phyloP scores from a whole-genome alignment of 2,113 vertebrate genomes.

The Nanorana parkeri region DNA sequence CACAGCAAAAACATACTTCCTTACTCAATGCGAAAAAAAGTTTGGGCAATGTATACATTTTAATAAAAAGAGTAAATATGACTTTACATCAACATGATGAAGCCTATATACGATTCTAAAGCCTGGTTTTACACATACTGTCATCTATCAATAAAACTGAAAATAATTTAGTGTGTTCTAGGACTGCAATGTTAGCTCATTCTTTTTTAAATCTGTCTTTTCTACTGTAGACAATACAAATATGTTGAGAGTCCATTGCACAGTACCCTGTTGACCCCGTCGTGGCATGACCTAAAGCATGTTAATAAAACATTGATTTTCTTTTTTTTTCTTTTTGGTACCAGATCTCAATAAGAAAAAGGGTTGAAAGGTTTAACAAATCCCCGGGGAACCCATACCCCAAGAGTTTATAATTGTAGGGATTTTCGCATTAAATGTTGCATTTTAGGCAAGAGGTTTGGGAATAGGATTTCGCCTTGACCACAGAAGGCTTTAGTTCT shows the following conservation, averaged over 20 bases:
- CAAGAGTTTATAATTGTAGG: conserved; percentile 42
- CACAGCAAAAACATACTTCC: too few species aligned
- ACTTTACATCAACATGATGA: too few species aligned
- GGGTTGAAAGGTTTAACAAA: conserved; percentile 31
- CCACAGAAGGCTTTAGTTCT: conserved; percentile 13
- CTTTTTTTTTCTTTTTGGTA: conserved; percentile 7
- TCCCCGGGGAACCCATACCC: conserved; percentile 35
- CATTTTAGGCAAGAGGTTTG: conserved; percentile 50
- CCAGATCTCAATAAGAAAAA: conserved; percentile 3
- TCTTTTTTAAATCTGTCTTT: neutral
- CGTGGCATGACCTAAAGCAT: neutral
- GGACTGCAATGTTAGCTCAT: too few species aligned
- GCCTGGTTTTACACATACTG: too few species aligned
- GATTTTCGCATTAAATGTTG: conserved; percentile 55
- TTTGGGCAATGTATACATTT: too few species aligned
- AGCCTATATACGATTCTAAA: too few species aligned
- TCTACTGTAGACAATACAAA: neutral
- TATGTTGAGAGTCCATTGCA: neutral
- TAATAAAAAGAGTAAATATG: too few species aligned
- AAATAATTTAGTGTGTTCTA: too few species aligned
- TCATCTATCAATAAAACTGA: too few species aligned
- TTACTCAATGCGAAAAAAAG: too few species aligned
- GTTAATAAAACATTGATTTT: neutral
- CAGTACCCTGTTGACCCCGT: conserved; percentile 19
- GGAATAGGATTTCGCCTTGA: conserved; percentile 33